Conservation (phyloP, 2,113 vertebrate species). For the Grammomys surdaster region DNA sequence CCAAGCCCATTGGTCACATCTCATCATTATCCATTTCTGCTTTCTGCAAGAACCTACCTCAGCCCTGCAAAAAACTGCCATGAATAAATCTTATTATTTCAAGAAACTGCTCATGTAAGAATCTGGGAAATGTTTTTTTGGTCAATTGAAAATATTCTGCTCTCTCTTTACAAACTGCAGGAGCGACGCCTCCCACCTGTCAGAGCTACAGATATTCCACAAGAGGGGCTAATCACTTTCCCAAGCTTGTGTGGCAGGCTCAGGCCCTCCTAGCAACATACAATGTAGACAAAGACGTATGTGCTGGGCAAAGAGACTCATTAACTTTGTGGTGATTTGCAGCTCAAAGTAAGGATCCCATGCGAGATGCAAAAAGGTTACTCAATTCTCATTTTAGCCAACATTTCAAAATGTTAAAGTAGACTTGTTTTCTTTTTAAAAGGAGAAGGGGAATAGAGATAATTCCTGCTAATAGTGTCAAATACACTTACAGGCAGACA, state of each 20-base stretch:
- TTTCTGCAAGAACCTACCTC: not conserved
- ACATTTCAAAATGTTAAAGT: conserved; percentile 77
- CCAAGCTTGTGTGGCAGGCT: conserved; percentile 45
- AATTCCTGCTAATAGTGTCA: conserved; percentile 85
- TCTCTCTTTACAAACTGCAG: conserved; percentile 9
- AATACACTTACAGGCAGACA: conserved; percentile 77
- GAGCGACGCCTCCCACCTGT: conserved; percentile 73
- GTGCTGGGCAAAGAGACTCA: conserved; percentile 59
- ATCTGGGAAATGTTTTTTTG: conserved; percentile 58
- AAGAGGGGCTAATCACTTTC: conserved; percentile 5
- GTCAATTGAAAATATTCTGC: conserved; percentile 48
- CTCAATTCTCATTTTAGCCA: conserved; percentile 69
- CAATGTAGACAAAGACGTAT: not conserved
- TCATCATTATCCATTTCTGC: not conserved
- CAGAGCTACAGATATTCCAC: not conserved
- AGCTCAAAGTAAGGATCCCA: conserved; percentile 58
- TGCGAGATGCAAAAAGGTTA: conserved; percentile 75
- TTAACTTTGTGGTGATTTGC: conserved; percentile 65
- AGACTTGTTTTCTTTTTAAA: conserved; percentile 69
- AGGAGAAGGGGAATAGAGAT: conserved; percentile 60
- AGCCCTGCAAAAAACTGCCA: not conserved
- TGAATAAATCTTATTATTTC: conserved; percentile 1
- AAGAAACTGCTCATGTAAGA: conserved; percentile 8
- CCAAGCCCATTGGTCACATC: not conserved
- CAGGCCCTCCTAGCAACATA: rapidly evolving